These are phyloP conservation scores for Caenorhabditis doughertyi DNA, from an alignment of 2,888 invertebrate genomes.

Conservation along the genomic window DNA sequence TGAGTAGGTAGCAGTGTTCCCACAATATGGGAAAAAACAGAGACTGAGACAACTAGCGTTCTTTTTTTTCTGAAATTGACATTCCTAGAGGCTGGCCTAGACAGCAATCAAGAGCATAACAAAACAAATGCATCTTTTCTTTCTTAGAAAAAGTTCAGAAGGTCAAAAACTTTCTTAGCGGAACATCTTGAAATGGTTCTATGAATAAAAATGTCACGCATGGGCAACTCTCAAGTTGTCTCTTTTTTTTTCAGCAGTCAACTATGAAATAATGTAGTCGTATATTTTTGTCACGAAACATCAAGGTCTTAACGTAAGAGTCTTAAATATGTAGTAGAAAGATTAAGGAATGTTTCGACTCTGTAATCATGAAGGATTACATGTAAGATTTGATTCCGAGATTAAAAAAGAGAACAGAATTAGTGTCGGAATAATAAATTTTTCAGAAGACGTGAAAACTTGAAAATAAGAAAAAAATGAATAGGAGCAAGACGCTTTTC, in stretches of 20 bases:
- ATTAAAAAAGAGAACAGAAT: too few relatives aligned
- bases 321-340: background rate
- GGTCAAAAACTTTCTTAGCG: background rate
- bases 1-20: slow-evolving; percentile 24
- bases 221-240: background rate
- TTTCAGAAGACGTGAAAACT: slow-evolving; percentile 18
- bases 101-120: slow-evolving; percentile 4
- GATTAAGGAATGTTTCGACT: too few relatives aligned
- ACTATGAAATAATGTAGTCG: background rate
- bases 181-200: slow-evolving; percentile 12
- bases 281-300: slow-evolving; percentile 12
- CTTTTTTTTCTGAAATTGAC: slow-evolving; percentile 29
- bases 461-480: background rate
- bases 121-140: slow-evolving; percentile 11
- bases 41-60: slow-evolving; percentile 27
- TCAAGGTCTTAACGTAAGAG: slow-evolving; percentile 1
- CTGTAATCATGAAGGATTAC: too few relatives aligned
- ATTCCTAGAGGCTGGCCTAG: slow-evolving; percentile 8
- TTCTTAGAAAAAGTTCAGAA: slow-evolving; percentile 11
- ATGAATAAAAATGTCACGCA: slow-evolving; percentile 14
- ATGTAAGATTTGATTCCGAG: too few relatives aligned
- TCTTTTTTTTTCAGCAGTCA: too few relatives aligned
- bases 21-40: slow-evolving; percentile 9
- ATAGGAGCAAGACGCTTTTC: slow-evolving; percentile 4
- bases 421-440: too few relatives aligned